phyloP scores from a whole-genome alignment of 2,113 vertebrate species.

The Spea bombifrons region DNA sequence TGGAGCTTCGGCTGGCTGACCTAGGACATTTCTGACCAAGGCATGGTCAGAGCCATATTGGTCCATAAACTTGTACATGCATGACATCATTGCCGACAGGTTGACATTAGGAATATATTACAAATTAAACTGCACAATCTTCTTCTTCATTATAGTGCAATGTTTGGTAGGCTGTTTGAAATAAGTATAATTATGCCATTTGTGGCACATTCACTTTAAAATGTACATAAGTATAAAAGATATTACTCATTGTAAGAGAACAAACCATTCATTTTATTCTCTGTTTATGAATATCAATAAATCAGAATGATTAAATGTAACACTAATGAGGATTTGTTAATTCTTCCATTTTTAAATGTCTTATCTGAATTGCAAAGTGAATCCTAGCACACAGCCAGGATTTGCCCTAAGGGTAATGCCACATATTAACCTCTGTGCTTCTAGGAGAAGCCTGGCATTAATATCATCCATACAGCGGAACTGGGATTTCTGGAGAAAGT shows the following conservation, averaged over 20 bases:
- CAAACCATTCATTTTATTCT: conserved; percentile 17
- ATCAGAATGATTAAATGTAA: conserved; percentile 3
- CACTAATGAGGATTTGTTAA: neutral
- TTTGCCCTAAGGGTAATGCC: neutral
- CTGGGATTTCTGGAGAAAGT: too few species aligned
- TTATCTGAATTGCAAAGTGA: conserved; percentile 25
- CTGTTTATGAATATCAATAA: neutral
- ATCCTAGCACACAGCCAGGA: neutral
- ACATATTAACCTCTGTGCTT: neutral
- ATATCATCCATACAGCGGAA: neutral
- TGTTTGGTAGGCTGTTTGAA: too few species aligned
- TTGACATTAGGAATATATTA: too few species aligned
- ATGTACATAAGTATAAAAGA: conserved; percentile 5
- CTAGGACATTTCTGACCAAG: too few species aligned
- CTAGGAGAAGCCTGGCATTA: neutral
- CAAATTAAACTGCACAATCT: too few species aligned
- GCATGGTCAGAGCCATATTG: too few species aligned
- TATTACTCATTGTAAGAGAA: neutral
- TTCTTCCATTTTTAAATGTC: conserved; percentile 3
- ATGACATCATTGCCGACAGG: too few species aligned
- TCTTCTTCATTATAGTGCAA: too few species aligned
- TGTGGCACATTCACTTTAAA: neutral
- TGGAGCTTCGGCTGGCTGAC: too few species aligned
- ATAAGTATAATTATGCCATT: neutral
- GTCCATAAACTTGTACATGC: too few species aligned